phyloP scores from a whole-genome alignment of 2,113 vertebrate species.

The Poecile atricapillus region DNA sequence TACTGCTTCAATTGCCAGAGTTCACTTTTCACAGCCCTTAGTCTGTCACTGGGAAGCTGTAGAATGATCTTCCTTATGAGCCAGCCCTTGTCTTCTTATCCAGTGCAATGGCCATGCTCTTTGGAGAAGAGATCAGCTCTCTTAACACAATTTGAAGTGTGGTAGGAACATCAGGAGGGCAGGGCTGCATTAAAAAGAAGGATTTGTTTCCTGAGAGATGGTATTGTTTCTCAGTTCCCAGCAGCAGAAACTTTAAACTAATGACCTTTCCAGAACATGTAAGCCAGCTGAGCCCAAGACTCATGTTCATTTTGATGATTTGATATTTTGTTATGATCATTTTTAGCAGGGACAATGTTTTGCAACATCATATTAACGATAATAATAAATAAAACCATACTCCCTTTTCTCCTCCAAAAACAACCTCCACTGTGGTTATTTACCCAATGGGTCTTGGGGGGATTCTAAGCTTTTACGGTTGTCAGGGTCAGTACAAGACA shows the following conservation, averaged over 20 bases:
- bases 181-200: neutral
- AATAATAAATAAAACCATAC: neutral
- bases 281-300: neutral
- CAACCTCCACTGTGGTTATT: neutral
- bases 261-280: neutral
- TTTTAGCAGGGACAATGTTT: neutral
- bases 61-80: neutral
- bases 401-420: neutral
- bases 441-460: neutral
- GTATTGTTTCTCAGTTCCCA: neutral
- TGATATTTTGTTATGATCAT: neutral
- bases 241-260: slow-evolving; percentile 3
- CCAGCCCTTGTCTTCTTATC: neutral
- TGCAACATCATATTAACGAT: neutral
- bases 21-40: neutral
- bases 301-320: neutral
- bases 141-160: neutral
- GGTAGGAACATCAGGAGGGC: neutral
- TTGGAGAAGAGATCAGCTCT: neutral
- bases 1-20: neutral
- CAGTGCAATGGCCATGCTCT: neutral
- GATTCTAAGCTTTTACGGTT: neutral
- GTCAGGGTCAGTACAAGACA: neutral
- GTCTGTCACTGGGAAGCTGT: neutral
- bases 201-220: neutral